These are phyloP conservation scores for Unio delphinus DNA, from an alignment of 2,888 invertebrate genomes.

Conservation along the genomic window DNA sequence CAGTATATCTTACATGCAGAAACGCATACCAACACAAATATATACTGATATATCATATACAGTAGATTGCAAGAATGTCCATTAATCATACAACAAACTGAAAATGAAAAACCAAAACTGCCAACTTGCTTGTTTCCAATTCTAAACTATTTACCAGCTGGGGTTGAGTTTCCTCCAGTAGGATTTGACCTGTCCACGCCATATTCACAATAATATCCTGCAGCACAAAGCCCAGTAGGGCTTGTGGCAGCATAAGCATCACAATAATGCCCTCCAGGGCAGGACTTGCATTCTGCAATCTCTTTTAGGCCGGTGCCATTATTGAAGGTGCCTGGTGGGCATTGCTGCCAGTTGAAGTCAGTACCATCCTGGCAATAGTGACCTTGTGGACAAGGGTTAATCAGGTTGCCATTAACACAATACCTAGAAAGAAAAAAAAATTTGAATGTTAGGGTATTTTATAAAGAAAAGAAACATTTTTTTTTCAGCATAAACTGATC, in stretches of 20 bases:
- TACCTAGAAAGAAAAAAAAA: constrained; percentile 48
- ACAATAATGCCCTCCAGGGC: constrained; percentile 66
- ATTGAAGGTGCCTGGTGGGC: constrained; percentile 66
- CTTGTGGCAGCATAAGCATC: constrained; percentile 37
- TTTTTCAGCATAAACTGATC: too few relatives aligned
- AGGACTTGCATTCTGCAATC: constrained; percentile 57
- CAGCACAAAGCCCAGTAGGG: constrained; percentile 56
- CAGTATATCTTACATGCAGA: too few relatives aligned
- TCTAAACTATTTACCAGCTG: too few relatives aligned
- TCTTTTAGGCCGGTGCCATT: constrained; percentile 60
- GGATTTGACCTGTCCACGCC: constrained; percentile 62
- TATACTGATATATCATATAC: too few relatives aligned
- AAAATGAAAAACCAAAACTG: too few relatives aligned
- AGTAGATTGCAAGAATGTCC: too few relatives aligned
- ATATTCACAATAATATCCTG: constrained; percentile 66
- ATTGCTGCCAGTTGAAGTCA: constrained; percentile 62
- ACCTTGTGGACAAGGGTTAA: constrained; percentile 59
- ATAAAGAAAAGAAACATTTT: background rate
- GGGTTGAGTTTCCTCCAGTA: constrained; percentile 34
- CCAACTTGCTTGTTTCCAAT: too few relatives aligned
- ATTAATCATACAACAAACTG: too few relatives aligned
- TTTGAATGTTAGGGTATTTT: background rate
- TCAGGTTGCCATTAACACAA: constrained; percentile 58
- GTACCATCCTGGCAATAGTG: constrained; percentile 66
- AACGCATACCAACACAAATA: too few relatives aligned